Conservation (phyloP, 2,888 invertebrate genomes). For the Apoda limacodes region DNA sequence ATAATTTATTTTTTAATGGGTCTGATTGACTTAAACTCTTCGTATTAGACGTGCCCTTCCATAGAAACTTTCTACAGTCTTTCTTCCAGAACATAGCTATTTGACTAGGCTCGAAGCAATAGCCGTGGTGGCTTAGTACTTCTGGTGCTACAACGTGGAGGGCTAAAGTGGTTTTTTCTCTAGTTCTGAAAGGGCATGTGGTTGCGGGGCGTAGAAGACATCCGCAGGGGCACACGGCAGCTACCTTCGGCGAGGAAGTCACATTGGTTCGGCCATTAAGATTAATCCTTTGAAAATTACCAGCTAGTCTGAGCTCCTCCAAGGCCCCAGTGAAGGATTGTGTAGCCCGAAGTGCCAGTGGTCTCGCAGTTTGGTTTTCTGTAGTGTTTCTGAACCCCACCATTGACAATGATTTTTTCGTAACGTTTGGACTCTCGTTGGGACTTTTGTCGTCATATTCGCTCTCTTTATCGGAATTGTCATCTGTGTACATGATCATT, state of each 20-base stretch:
- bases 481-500: slow-evolving; percentile 52
- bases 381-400: slow-evolving; percentile 47
- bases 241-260: slow-evolving; percentile 33
- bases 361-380: slow-evolving; percentile 45
- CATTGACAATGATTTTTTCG: slow-evolving; percentile 54
- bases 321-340: slow-evolving; percentile 57
- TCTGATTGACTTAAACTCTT: slow-evolving; percentile 23
- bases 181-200: slow-evolving; percentile 47
- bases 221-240: slow-evolving; percentile 55
- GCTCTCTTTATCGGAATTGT: slow-evolving; percentile 55
- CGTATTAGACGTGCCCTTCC: slow-evolving; percentile 52
- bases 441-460: slow-evolving; percentile 48
- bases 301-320: slow-evolving; percentile 46
- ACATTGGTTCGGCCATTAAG: slow-evolving; percentile 41
- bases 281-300: slow-evolving; percentile 48
- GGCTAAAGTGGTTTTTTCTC: slow-evolving; percentile 51
- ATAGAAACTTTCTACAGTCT: slow-evolving; percentile 77
- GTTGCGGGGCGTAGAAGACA: slow-evolving; percentile 45
- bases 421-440: slow-evolving; percentile 44
- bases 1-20: slow-evolving; percentile 13
- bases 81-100: slow-evolving; percentile 78
- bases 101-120: slow-evolving; percentile 64
- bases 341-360: slow-evolving; percentile 50
- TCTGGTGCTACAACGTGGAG: slow-evolving; percentile 64
- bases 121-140: slow-evolving; percentile 66